Percentiles rank a stretch among this genome's conserved stretches.
Conservation (phyloP, 1,140 invertebrate species). For the Drosophila punjabiensis region DNA sequence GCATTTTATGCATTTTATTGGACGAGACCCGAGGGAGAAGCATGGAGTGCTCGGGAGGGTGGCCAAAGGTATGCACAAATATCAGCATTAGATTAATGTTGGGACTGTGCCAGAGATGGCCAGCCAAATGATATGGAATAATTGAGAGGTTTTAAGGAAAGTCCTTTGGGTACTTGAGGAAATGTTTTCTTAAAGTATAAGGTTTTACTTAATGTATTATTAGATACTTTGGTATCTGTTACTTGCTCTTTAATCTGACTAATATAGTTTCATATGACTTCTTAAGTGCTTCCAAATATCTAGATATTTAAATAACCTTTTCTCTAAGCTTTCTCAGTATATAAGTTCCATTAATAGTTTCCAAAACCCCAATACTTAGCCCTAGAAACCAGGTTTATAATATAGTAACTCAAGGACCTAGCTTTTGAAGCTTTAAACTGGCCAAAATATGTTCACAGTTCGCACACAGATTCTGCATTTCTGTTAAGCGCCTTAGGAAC, state of each 20-base stretch:
- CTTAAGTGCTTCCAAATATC: background rate
- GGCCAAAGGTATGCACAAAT: constrained; percentile 31
- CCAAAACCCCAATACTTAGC: too few relatives aligned
- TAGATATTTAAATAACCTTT: too few relatives aligned
- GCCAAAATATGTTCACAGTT: constrained; percentile 5
- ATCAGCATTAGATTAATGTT: constrained; percentile 43
- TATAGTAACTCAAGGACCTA: background rate
- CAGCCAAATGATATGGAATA: constrained; percentile 48
- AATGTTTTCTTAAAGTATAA: background rate
- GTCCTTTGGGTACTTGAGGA: background rate
- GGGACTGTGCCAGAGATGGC: constrained; percentile 22
- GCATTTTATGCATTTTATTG: constrained; percentile 72
- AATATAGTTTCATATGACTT: background rate
- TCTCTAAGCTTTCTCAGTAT: background rate
- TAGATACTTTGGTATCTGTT: background rate
- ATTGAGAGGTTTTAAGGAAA: constrained; percentile 8
- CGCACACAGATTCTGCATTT: background rate
- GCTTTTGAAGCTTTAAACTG: background rate
- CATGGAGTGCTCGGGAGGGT: background rate
- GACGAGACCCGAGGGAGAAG: constrained; percentile 14
- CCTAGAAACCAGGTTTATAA: background rate
- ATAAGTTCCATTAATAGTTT: background rate
- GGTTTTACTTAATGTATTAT: background rate
- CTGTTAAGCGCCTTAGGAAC: background rate
- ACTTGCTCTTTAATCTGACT: background rate